These are phyloP conservation scores for Aphelocoma coerulescens DNA, from an alignment of 2,113 vertebrate species.

Conservation along the genomic window DNA sequence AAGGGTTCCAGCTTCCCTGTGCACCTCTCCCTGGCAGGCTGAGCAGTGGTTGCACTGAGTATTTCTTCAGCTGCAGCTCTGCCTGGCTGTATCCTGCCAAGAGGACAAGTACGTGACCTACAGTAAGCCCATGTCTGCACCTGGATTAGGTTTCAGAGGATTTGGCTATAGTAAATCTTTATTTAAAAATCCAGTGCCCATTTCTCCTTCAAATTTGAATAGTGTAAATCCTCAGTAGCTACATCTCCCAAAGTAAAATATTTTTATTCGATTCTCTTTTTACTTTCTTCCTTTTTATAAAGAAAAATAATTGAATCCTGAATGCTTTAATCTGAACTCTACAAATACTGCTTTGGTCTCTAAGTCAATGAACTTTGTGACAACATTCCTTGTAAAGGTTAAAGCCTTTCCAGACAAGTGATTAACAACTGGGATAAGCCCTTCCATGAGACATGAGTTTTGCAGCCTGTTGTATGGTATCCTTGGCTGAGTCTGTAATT, in stretches of 20 bases:
- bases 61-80: neutral
- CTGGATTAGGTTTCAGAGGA: neutral
- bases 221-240: neutral
- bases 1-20: neutral
- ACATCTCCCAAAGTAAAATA: neutral
- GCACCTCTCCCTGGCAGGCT: rapidly evolving
- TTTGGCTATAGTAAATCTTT: neutral
- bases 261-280: neutral
- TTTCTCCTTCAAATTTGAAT: neutral
- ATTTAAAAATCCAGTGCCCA: neutral
- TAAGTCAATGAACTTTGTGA: slow-evolving; percentile 1
- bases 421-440: neutral
- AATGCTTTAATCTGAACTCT: neutral
- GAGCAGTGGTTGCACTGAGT: rapidly evolving
- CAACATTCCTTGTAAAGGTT: neutral
- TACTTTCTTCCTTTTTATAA: neutral
- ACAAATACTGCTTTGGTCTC: neutral
- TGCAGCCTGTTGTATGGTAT: slow-evolving; percentile 10
- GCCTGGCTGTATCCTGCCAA: neutral
- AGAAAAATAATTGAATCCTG: neutral
- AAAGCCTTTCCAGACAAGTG: neutral
- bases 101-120: neutral
- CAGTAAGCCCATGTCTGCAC: neutral
- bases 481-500: slow-evolving; percentile 6
- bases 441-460: neutral